Evolutionary conservation across 1,140 invertebrate genomes (phyloP).

Genomic region (Heliothis subflexa): DNA sequence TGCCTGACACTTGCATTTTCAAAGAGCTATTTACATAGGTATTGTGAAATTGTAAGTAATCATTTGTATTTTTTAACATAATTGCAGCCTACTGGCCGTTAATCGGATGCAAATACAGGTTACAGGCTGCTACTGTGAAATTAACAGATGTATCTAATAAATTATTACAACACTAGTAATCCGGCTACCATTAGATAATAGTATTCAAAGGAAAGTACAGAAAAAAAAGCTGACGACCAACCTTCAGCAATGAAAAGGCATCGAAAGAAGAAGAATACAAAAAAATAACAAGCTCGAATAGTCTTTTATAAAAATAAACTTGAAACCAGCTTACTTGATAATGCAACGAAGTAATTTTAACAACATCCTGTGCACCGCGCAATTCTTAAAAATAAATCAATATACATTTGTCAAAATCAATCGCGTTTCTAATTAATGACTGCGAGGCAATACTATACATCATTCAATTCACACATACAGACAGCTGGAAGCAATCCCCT

Average conservation of each 20-base stretch:
- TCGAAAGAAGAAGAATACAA: too few species aligned
- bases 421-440: not conserved
- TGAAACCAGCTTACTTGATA: not conserved
- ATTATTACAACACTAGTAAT: too few species aligned
- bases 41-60: constrained; percentile 35
- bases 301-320: not conserved
- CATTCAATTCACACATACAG: constrained; percentile 28
- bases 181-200: too few species aligned
- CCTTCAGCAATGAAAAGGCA: too few species aligned
- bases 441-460: not conserved
- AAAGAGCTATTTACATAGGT: constrained; percentile 3
- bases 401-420: constrained; percentile 35
- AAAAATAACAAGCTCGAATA: too few species aligned
- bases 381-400: constrained; percentile 26
- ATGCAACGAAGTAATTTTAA: not conserved
- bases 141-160: too few species aligned
- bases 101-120: not conserved
- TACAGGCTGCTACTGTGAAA: too few species aligned
- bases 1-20: constrained; percentile 5
- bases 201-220: too few species aligned
- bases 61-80: constrained; percentile 12
- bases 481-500: not conserved
- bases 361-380: not conserved
- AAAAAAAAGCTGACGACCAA: too few species aligned
- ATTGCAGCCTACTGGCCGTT: too few species aligned